Percentiles rank a stretch among this genome's conserved stretches.
Evolutionary conservation across 2,888 invertebrate species (phyloP).

Genomic region (Scaptomyza tumidula): DNA sequence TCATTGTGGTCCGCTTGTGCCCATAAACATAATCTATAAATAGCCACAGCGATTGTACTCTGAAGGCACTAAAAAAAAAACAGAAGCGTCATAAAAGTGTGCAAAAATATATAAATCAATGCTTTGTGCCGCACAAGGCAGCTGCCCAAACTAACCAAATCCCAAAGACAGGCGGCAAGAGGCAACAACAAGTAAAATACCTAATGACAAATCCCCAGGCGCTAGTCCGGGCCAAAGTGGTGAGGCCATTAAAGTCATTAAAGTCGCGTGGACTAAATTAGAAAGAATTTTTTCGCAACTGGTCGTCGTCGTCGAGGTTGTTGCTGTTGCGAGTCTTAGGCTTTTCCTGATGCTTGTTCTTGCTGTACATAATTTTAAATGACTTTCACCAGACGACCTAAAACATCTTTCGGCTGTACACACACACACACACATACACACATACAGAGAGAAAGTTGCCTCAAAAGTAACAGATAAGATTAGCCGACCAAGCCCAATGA

Average conservation of each 20-base stretch:
- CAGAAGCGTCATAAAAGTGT: conserved; percentile 46
- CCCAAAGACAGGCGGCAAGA: conserved; percentile 24
- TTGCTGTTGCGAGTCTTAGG: conserved; percentile 11
- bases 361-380: conserved; percentile 78
- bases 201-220: conserved; percentile 68
- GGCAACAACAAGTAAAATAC: conserved; percentile 42
- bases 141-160: conserved; percentile 37
- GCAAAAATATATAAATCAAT: conserved; percentile 61
- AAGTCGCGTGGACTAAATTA: conserved; percentile 80
- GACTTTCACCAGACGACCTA: conserved; percentile 77
- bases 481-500: conserved; percentile 72
- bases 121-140: conserved; percentile 31
- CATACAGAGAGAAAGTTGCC: conserved; percentile 24
- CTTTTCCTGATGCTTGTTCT: conserved; percentile 43
- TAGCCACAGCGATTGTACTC: conserved; percentile 29
- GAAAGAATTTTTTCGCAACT: conserved; percentile 52
- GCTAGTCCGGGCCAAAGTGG: conserved; percentile 58
- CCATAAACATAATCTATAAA: conserved; percentile 49
- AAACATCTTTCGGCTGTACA: conserved; percentile 36
- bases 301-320: conserved; percentile 1
- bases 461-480: conserved; percentile 72
- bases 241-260: conserved; percentile 78
- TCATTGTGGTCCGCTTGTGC: conserved; percentile 15
- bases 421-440: conserved; percentile 12
- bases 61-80: conserved; percentile 19